These are phyloP conservation scores for Cyclargus thomasi DNA, from an alignment of 1,140 invertebrate species.

Conservation along the genomic window DNA sequence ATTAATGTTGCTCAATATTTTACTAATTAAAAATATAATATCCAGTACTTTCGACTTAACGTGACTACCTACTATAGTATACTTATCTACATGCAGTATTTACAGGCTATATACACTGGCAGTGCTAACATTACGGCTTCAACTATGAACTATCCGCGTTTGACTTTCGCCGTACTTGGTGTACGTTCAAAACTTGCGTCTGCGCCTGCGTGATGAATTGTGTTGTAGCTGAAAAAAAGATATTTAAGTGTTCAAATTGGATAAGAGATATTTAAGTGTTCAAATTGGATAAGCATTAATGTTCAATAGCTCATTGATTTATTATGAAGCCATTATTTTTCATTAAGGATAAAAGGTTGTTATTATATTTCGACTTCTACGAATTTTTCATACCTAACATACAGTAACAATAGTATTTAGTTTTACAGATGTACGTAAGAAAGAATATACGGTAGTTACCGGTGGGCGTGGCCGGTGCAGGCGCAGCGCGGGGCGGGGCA, in stretches of 20 bases:
- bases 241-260: no score
- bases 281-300: no score
- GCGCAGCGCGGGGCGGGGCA: conserved; percentile 29
- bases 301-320: no score
- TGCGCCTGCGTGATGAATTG: conserved; percentile 62
- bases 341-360: no score
- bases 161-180: conserved; percentile 65
- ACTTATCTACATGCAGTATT: conserved; percentile 31
- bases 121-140: conserved; percentile 37
- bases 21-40: background rate
- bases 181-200: conserved; percentile 50
- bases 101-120: conserved; percentile 45
- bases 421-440: no score
- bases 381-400: no score
- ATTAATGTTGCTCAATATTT: background rate
- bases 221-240: conserved; percentile 45
- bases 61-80: background rate
- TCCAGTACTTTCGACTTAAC: conserved; percentile 7
- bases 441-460: conserved; percentile 17
- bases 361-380: no score
- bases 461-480: conserved; percentile 20
- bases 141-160: conserved; percentile 68
- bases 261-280: no score
- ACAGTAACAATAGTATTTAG: no score
- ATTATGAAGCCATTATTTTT: no score